These are phyloP conservation scores for silkworm (Bombyx mori) DNA, from an alignment of 1,140 invertebrate species.

Conservation along the genomic window ASM3026992v2 NC_085123.1:11931501-11932000, in stretches of 20 bases:
- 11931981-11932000: constrained; percentile 75
- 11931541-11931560: constrained; percentile 77
- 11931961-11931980: constrained; percentile 72
- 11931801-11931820: constrained; percentile 61
- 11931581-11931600: constrained; percentile 77
- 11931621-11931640: constrained; percentile 64
- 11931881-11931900: constrained; percentile 61
- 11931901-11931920: constrained; percentile 68
- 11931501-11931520: constrained; percentile 80
- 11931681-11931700: constrained; percentile 74
- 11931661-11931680: constrained; percentile 73
- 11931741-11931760: constrained; percentile 73
- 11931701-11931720: constrained; percentile 73
- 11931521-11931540: constrained; percentile 78
- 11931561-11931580: constrained; percentile 76
- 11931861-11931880: constrained; percentile 60
- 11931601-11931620: constrained; percentile 78
- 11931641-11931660: constrained; percentile 75
- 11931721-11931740: constrained; percentile 74
- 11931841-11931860: constrained; percentile 18
- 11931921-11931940: constrained; percentile 70
- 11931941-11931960: constrained; percentile 73
- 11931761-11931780: constrained; percentile 22
- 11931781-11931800: constrained; percentile 66
- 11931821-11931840: constrained; percentile 56